These are phyloP conservation scores for Patiria pectinifera DNA, from an alignment of 53 echinoderm and acorn worm genomes.

Conservation along the genomic window DNA sequence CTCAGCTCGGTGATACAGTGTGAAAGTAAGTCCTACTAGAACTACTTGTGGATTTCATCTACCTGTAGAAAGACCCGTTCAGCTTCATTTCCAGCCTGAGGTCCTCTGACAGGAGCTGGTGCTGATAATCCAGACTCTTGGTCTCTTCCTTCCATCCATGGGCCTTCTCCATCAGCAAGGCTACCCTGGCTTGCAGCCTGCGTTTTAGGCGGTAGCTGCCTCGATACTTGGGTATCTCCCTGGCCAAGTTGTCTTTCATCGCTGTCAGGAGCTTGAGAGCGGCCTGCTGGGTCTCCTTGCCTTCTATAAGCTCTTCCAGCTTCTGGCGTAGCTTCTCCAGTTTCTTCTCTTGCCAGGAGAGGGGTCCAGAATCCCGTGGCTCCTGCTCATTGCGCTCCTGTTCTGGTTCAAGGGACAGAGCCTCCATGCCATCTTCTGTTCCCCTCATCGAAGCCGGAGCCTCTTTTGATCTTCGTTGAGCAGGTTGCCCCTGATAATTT, in stretches of 20 bases:
- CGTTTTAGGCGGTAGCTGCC: conserved; percentile 31
- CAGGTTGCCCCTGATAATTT: not conserved
- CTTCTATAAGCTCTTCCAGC: conserved; percentile 65
- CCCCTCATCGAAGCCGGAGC: not conserved
- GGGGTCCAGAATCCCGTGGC: not conserved
- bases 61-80: conserved; percentile 74
- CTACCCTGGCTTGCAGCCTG: conserved; percentile 62
- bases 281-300: conserved; percentile 70
- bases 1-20: too few species aligned
- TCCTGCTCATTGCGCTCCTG: not conserved
- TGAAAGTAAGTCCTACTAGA: not conserved
- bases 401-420: conserved; percentile 4
- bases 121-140: conserved; percentile 66
- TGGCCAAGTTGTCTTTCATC: conserved; percentile 59
- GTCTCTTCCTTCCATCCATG: conserved; percentile 69
- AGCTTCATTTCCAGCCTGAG: conserved; percentile 76
- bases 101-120: conserved; percentile 69
- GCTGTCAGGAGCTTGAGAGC: conserved; percentile 60
- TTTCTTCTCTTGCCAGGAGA: conserved; percentile 58
- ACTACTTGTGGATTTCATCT: not conserved
- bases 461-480: not conserved
- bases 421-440: not conserved
- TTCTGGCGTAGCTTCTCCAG: conserved; percentile 60
- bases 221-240: conserved; percentile 26
- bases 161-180: conserved; percentile 58